These are phyloP conservation scores for Caradrina clavipalpis DNA, from an alignment of 2,888 invertebrate genomes.

Conservation along the genomic window DNA sequence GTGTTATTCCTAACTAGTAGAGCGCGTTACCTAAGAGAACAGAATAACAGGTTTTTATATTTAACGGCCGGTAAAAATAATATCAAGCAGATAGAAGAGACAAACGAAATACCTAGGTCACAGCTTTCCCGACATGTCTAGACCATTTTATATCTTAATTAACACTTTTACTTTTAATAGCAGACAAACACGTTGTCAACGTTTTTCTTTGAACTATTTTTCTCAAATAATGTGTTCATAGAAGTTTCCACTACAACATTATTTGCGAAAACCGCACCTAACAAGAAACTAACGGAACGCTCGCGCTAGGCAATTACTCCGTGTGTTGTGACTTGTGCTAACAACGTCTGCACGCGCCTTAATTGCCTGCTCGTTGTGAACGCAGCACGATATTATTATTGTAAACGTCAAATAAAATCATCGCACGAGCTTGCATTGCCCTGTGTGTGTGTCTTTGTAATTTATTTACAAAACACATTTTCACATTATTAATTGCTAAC, in stretches of 20 bases:
- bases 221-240: background rate
- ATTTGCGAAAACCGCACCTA: slow-evolving; percentile 30
- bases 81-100: no score
- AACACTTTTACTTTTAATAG: no score
- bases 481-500: no score
- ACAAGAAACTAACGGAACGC: slow-evolving; percentile 34
- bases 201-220: background rate
- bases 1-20: slow-evolving; percentile 3
- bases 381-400: slow-evolving; percentile 26
- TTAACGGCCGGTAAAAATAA: no score
- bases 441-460: no score
- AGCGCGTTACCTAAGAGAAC: background rate
- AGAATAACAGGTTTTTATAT: no score
- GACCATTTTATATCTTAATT: no score
- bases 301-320: slow-evolving; percentile 40
- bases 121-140: no score
- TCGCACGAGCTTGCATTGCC: background rate
- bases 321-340: slow-evolving; percentile 18
- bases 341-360: slow-evolving; percentile 33
- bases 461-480: no score
- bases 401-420: slow-evolving; percentile 2
- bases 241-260: slow-evolving; percentile 7
- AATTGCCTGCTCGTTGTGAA: slow-evolving; percentile 41
- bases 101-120: no score
- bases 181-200: background rate